These are phyloP conservation scores for Gorsachius goisagi DNA, from an alignment of 2,113 vertebrate species.

Conservation along the genomic window DNA sequence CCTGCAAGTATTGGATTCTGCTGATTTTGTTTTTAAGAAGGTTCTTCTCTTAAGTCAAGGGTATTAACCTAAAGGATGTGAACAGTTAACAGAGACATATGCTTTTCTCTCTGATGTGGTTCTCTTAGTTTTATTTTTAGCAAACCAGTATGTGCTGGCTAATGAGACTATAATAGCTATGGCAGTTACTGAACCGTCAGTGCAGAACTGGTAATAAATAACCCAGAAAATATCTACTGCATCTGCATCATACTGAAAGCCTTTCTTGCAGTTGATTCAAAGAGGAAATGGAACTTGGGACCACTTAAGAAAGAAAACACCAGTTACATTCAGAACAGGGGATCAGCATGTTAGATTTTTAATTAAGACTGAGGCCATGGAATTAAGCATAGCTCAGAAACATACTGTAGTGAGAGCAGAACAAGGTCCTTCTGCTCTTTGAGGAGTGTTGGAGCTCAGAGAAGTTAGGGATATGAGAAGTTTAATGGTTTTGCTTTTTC, in stretches of 20 bases:
- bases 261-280: background rate
- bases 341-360: background rate
- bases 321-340: background rate
- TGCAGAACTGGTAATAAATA: slow-evolving; percentile 12
- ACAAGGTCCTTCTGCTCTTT: background rate
- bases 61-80: background rate
- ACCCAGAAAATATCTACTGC: background rate
- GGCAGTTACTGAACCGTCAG: slow-evolving; percentile 9
- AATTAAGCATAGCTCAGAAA: background rate
- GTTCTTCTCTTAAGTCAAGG: background rate
- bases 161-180: slow-evolving; percentile 4
- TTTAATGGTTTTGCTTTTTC: background rate
- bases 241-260: background rate
- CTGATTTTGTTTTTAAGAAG: background rate
- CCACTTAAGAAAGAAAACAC: background rate
- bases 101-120: background rate
- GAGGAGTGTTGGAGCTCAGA: background rate
- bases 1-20: background rate
- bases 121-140: slow-evolving; percentile 36
- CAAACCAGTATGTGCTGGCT: slow-evolving; percentile 7
- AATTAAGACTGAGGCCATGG: background rate
- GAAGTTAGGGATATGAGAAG: background rate
- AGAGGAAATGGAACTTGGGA: background rate
- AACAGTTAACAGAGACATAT: background rate
- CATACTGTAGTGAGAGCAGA: background rate